These are phyloP conservation scores for Esox niger DNA, from an alignment of 2,113 vertebrate species.

Conservation along the genomic window DNA sequence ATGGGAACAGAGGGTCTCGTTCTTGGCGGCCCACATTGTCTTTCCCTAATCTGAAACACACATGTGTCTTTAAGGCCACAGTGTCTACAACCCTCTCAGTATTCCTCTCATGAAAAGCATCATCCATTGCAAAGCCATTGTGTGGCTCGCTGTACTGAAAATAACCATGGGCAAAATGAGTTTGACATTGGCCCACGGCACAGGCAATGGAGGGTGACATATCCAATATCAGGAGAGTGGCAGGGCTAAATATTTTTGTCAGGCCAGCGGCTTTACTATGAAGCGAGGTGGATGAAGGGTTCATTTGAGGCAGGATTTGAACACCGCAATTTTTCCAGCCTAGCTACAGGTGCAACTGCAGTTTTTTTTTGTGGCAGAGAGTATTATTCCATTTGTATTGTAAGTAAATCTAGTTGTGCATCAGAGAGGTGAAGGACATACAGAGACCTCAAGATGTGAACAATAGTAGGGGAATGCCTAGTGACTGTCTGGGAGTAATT, in stretches of 20 bases:
- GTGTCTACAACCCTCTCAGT: constrained; percentile 27
- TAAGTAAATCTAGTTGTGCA: no score
- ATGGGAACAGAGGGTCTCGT: background rate
- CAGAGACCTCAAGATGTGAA: no score
- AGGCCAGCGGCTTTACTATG: constrained; percentile 47
- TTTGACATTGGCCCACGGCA: constrained; percentile 67
- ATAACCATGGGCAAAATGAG: constrained; percentile 59
- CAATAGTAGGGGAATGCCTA: no score
- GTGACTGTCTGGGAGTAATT: no score
- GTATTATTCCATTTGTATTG: no score
- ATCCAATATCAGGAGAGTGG: constrained; percentile 67
- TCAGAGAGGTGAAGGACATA: no score
- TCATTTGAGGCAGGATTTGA: constrained; percentile 58
- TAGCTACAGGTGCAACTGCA: constrained; percentile 30
- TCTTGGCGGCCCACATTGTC: background rate
- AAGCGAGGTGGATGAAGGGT: constrained; percentile 56
- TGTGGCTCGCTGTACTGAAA: constrained; percentile 44
- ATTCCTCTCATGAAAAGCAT: constrained; percentile 30
- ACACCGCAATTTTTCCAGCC: constrained; percentile 22
- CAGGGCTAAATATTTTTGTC: constrained; percentile 67
- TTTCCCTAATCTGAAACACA: background rate
- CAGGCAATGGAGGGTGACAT: constrained; percentile 66
- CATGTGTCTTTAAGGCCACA: constrained; percentile 16
- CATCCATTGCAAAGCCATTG: constrained; percentile 41
- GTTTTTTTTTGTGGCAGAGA: background rate